These are phyloP conservation scores for Cristatella mucedo DNA, from an alignment of 2,888 invertebrate species.

Conservation along the genomic window DNA sequence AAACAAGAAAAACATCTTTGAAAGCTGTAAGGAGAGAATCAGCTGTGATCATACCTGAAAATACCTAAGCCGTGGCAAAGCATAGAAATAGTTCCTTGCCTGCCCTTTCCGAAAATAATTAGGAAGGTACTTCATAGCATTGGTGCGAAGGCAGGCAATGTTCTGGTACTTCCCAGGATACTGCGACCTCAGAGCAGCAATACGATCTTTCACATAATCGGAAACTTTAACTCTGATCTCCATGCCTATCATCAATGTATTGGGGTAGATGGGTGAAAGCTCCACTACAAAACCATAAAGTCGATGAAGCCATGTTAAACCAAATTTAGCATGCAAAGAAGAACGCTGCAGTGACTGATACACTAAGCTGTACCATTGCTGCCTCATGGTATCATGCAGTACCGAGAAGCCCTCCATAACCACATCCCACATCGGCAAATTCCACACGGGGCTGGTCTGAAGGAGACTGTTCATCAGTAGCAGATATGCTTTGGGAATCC, in stretches of 20 bases:
- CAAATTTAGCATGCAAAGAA: no score
- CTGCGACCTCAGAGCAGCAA: constrained; percentile 61
- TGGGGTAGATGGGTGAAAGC: constrained; percentile 77
- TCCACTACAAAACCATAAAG: constrained; percentile 49
- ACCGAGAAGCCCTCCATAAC: constrained; percentile 85
- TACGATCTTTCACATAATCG: constrained; percentile 88
- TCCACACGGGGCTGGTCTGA: constrained; percentile 46
- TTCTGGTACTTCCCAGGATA: constrained; percentile 66
- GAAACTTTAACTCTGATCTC: constrained; percentile 97
- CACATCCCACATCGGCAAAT: constrained; percentile 92
- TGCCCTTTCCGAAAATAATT: constrained; percentile 89
- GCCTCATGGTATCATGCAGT: no score
- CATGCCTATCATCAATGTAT: constrained; percentile 74
- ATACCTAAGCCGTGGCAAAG: background rate
- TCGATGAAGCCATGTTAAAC: background rate
- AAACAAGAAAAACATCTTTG: constrained; percentile 94
- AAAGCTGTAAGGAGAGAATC: constrained; percentile 47
- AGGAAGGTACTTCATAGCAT: constrained; percentile 98
- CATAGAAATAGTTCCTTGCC: constrained; percentile 40
- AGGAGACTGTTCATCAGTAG: background rate
- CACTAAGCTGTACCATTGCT: no score
- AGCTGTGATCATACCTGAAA: background rate
- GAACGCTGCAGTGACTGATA: no score
- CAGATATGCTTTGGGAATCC: constrained; percentile 9
- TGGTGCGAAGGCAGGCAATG: constrained; percentile 80